Percentiles rank a stretch among this genome's conserved stretches.
phyloP scores from a whole-genome alignment of 2,113 vertebrate genomes.

The Hippolais icterina region DNA sequence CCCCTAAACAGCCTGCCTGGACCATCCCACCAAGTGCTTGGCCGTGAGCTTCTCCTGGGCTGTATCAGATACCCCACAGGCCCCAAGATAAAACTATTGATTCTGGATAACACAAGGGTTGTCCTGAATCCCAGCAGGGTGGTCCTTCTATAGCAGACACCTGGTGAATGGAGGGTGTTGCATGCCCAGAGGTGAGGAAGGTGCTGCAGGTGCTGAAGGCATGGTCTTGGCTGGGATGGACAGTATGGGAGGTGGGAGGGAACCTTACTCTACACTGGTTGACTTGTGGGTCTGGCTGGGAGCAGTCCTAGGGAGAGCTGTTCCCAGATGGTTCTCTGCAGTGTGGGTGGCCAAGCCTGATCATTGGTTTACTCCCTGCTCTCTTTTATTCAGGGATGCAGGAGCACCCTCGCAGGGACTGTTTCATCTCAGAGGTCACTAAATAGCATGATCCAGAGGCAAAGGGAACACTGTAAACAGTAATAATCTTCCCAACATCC shows the following conservation, averaged over 20 bases:
- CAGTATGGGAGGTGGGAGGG: fast-evolving
- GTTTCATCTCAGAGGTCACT: neutral
- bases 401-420: neutral
- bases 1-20: neutral
- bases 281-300: neutral
- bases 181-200: neutral
- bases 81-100: neutral
- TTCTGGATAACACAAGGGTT: neutral
- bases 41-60: neutral
- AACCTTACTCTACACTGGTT: neutral
- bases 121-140: neutral
- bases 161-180: neutral
- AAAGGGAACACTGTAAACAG: neutral
- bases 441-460: neutral
- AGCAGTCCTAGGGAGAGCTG: neutral
- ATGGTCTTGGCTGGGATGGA: neutral
- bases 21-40: fast-evolving
- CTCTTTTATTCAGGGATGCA: neutral
- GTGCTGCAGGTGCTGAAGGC: neutral
- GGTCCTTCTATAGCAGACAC: neutral
- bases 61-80: neutral
- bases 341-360: fast-evolving
- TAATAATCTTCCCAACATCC: neutral
- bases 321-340: neutral
- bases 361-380: neutral